A percentile compares a stretch with the other conserved stretches of the same genome.
These are phyloP conservation scores for Alca torda DNA, from an alignment of 2,797 vertebrate species.

Conservation along the genomic window DNA sequence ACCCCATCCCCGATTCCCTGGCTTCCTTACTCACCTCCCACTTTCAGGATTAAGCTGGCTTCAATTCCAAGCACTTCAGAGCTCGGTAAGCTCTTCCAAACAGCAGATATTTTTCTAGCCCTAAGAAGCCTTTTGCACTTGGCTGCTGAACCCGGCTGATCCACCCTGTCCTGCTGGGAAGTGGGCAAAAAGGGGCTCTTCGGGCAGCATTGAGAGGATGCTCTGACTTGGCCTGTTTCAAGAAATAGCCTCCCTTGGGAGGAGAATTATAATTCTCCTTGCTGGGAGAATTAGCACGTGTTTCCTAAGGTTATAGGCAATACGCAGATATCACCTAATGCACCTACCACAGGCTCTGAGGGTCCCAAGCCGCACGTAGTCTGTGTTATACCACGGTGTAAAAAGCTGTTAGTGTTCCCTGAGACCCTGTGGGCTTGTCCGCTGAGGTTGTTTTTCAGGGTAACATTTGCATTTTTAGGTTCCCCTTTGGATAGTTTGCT, in stretches of 20 bases:
- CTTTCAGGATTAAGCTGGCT: neutral
- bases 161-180: neutral
- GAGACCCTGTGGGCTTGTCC: neutral
- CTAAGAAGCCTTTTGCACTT: neutral
- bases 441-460: neutral
- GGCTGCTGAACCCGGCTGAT: neutral
- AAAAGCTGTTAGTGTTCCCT: neutral
- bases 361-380: neutral
- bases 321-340: too few species aligned
- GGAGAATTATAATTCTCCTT: neutral
- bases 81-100: neutral
- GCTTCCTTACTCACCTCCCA: fast-evolving
- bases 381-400: neutral
- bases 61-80: neutral
- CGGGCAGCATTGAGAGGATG: neutral
- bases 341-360: fast-evolving
- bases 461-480: neutral
- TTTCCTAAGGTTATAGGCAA: neutral
- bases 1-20: neutral
- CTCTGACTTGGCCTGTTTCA: neutral
- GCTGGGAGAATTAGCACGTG: neutral
- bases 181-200: neutral
- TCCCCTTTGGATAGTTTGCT: neutral
- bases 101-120: neutral
- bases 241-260: neutral